Base-by-base conservation (phyloP, 1,140 invertebrate genomes). In the Drosophila sucinea region DNA sequence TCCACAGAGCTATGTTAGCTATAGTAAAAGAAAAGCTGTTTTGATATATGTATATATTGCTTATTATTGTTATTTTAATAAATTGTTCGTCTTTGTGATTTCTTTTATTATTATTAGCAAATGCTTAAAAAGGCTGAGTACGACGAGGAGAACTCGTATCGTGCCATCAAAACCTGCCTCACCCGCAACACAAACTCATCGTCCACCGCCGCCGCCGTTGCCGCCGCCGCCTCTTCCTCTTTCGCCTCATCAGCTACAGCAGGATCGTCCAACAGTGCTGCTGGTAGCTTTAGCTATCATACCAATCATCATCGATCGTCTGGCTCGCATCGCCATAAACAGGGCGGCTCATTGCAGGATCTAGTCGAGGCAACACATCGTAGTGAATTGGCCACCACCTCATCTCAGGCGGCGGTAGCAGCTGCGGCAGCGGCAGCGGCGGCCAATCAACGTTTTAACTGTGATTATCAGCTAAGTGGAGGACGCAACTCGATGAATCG, bases 271-370 rank as follows among this genome's bases (percentile, higher is more conserved):
- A 78, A 32, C 32, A 70, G 40, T 76, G 62, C 73, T 38, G 73
- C 73, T 38, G 73, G 32, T 47, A 75, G 41, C 60, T 60, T 54
- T 32, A 44, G 51, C 25, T 67, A 71, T 60, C 61, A 64, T 38
- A 67, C 56, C 27, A 71, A 79, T 55, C 73, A 79, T 55, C 73
- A 89, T 60, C 77, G 80, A 27, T 73, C 79, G 0, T 41, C 62
- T 27, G 75, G 67, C 2, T 35, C 65, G 5, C 87, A 91, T 57
- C 85, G 87, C 23, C 90, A 90, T 61, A 91, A 91, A 70, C 91
- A 91, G 58, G 87, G 90, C 60, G 91, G 91, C 56, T 92, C 91
- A n/a, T 67, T 92, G 73, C 91, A 92, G 79, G 91, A 92, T 90
- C 77, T 92, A 51, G 80, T 87, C 25, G 87, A 90, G 74, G 84